These are phyloP conservation scores for Poliocrania exsul DNA, from an alignment of 2,797 vertebrate genomes.

Conservation along the genomic window DNA sequence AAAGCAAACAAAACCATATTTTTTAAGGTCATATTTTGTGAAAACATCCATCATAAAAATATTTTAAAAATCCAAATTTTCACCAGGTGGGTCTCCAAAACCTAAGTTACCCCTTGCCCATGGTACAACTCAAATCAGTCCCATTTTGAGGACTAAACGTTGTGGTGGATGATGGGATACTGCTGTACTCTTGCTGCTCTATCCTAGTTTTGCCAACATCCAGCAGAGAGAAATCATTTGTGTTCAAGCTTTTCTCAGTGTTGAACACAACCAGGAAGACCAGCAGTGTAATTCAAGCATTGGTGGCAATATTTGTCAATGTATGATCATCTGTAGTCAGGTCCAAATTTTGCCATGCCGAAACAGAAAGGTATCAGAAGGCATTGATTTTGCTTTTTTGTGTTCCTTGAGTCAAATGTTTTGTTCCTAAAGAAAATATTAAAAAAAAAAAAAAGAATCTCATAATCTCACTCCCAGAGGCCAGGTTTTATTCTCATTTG, in stretches of 20 bases:
- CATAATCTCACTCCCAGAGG: neutral
- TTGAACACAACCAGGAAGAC: neutral
- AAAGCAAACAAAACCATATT: neutral
- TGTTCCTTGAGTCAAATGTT: neutral
- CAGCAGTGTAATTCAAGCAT: neutral
- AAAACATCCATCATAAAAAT: neutral
- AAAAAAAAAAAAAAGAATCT: neutral
- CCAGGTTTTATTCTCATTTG: constrained; percentile 37
- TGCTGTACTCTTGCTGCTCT: neutral
- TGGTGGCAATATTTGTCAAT: neutral
- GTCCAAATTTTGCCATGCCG: neutral
- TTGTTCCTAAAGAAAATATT: neutral
- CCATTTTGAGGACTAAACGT: neutral
- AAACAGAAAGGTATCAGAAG: neutral
- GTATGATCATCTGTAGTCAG: neutral
- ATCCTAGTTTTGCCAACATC: neutral
- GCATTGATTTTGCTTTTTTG: neutral
- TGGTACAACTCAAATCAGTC: neutral
- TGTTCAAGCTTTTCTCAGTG: neutral
- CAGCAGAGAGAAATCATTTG: neutral
- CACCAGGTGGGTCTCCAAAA: neutral
- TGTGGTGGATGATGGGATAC: accelerated
- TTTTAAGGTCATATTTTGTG: neutral
- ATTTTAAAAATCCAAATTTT: neutral
- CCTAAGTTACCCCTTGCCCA: neutral